Conservation (phyloP, 2,888 invertebrate species). For the Scelioninae gen. 1 region DNA sequence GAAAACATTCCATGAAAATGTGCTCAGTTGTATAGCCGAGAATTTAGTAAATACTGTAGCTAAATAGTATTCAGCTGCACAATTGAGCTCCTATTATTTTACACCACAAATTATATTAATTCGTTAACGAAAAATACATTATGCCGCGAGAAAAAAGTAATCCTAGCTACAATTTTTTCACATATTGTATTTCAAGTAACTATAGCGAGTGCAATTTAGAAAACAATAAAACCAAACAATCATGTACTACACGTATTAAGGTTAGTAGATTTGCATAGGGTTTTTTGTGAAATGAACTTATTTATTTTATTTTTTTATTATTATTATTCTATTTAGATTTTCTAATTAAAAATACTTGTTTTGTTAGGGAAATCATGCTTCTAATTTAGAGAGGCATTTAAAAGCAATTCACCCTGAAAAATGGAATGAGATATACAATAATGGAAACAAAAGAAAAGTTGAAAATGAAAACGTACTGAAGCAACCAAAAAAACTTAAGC, state of each 20-base stretch:
- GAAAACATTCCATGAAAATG: no score
- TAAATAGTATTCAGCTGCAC: no score
- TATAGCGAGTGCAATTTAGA: conserved; percentile 13
- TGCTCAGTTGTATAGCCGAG: not conserved
- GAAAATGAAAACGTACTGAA: not conserved
- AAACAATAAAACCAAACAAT: conserved; percentile 15
- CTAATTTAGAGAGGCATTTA: conserved; percentile 25
- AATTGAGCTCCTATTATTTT: no score
- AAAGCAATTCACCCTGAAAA: conserved; percentile 16
- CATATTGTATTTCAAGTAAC: not conserved
- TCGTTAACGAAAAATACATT: not conserved
- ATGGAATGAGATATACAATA: not conserved
- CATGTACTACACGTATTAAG: conserved; percentile 18
- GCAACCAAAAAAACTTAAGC: conserved; percentile 10
- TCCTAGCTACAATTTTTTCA: conserved; percentile 2
- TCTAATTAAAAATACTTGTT: not conserved
- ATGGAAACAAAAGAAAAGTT: conserved; percentile 18
- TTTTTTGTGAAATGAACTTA: not conserved
- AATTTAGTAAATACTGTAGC: not conserved
- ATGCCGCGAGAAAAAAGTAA: conserved; percentile 23
- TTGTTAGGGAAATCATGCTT: conserved; percentile 12
- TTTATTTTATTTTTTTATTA: conserved; percentile 8
- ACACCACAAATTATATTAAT: not conserved
- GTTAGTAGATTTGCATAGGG: conserved; percentile 4
- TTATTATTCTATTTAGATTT: not conserved